Conservation (phyloP, 2,888 invertebrate genomes). For the Maniola hyperantus region DNA sequence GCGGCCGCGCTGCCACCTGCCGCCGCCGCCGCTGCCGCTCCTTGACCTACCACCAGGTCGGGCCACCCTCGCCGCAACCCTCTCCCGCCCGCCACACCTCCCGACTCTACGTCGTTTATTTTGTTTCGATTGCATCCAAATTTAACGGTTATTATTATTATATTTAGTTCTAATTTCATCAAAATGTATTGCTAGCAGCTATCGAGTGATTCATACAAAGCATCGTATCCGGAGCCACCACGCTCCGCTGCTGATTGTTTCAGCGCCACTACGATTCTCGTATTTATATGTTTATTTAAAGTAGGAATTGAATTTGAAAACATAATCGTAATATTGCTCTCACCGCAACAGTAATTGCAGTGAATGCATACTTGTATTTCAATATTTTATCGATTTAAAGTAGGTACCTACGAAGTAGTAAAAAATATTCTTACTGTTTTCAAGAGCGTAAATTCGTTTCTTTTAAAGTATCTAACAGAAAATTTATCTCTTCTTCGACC, state of each 20-base stretch:
- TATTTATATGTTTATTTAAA: slow-evolving; percentile 21
- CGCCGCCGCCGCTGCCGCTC: slow-evolving; percentile 18
- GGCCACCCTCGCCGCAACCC: neutral
- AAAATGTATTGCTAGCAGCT: neutral
- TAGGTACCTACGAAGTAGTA: neutral
- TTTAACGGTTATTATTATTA: too few relatives aligned
- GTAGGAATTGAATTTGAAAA: slow-evolving; percentile 19
- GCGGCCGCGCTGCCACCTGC: slow-evolving; percentile 40
- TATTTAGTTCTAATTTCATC: slow-evolving; percentile 37
- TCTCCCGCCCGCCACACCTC: neutral
- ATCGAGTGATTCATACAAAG: slow-evolving; percentile 7
- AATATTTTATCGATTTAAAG: neutral
- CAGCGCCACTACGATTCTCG: neutral
- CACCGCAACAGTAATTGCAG: slow-evolving; percentile 2
- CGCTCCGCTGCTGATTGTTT: neutral
- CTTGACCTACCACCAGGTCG: too few relatives aligned
- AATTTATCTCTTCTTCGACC: neutral
- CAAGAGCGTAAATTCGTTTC: neutral
- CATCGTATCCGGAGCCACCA: neutral
- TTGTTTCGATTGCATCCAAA: neutral
- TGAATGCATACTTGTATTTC: neutral
- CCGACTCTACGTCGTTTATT: neutral
- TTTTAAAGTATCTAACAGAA: neutral
- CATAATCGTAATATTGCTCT: slow-evolving; percentile 19
- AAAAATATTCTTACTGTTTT: neutral